Conservation (phyloP, 2,113 vertebrate genomes). For the Platichthys stellatus region DNA sequence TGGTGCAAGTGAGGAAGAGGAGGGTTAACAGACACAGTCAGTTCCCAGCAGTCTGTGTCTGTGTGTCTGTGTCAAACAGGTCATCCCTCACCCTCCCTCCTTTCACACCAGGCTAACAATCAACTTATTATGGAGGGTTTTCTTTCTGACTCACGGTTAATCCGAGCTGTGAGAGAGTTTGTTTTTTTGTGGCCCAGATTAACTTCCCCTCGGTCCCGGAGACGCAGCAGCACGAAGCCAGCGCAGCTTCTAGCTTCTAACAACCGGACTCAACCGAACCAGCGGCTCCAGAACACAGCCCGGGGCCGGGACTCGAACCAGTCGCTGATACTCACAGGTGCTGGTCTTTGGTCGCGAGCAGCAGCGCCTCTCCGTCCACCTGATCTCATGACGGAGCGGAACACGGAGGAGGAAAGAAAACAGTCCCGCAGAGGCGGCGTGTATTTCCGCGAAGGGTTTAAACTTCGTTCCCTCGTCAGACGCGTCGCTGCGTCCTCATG, state of each 20-base stretch:
- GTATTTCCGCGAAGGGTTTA: conserved; percentile 46
- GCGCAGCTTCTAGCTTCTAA: neutral
- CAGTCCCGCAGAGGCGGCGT: conserved; percentile 8
- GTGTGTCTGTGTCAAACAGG: neutral
- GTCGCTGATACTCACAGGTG: neutral
- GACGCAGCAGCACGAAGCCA: neutral
- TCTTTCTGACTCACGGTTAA: conserved; percentile 36
- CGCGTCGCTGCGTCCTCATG: neutral
- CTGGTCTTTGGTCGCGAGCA: neutral
- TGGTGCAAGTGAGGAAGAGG: conserved; percentile 13
- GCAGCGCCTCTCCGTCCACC: conserved; percentile 44
- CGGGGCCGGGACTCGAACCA: neutral
- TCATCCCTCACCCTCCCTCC: neutral
- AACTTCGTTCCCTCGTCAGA: neutral
- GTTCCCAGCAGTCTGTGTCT: neutral
- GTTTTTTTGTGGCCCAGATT: conserved; percentile 25
- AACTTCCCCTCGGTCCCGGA: conserved; percentile 8
- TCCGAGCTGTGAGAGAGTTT: conserved; percentile 27
- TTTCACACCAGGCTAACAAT: conserved; percentile 40
- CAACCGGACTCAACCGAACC: no score
- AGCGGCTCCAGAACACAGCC: no score
- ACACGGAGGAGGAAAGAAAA: conserved; percentile 10
- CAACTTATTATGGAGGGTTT: conserved; percentile 41
- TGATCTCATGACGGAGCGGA: conserved; percentile 59
- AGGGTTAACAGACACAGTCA: neutral